These are phyloP conservation scores for Bungarus multicinctus DNA, from an alignment of 2,113 vertebrate species.

Conservation along the genomic window DNA sequence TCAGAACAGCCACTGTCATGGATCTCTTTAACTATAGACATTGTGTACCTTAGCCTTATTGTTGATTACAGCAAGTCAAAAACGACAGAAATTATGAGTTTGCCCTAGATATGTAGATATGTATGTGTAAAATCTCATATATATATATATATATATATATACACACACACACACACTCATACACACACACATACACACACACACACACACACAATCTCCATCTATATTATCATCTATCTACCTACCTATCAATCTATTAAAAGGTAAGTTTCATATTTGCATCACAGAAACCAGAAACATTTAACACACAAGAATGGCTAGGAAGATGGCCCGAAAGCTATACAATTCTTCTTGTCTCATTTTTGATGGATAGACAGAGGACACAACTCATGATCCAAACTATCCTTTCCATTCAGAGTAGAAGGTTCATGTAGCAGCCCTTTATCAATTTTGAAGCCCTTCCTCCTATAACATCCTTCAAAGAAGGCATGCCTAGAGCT, in stretches of 20 bases:
- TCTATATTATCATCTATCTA: too few relatives aligned
- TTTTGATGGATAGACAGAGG: background rate
- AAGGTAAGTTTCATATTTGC: background rate
- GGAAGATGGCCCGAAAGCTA: background rate
- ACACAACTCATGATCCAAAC: background rate
- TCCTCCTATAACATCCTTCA: background rate
- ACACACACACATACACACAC: too few relatives aligned
- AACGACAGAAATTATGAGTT: background rate
- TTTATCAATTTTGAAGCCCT: background rate
- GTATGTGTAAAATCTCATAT: too few relatives aligned
- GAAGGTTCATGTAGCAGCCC: background rate
- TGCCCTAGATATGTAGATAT: background rate
- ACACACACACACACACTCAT: too few relatives aligned
- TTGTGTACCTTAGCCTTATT: background rate
- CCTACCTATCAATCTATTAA: too few relatives aligned
- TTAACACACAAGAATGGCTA: too few relatives aligned
- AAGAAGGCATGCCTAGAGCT: background rate
- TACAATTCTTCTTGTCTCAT: background rate
- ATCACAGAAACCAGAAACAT: background rate
- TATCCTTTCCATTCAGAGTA: background rate
- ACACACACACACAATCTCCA: too few relatives aligned
- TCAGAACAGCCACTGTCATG: background rate
- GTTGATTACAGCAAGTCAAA: background rate
- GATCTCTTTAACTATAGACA: background rate
- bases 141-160: too few relatives aligned